These are phyloP conservation scores for Cossypha polioptera DNA, from an alignment of 2,797 vertebrate species.

Conservation along the genomic window DNA sequence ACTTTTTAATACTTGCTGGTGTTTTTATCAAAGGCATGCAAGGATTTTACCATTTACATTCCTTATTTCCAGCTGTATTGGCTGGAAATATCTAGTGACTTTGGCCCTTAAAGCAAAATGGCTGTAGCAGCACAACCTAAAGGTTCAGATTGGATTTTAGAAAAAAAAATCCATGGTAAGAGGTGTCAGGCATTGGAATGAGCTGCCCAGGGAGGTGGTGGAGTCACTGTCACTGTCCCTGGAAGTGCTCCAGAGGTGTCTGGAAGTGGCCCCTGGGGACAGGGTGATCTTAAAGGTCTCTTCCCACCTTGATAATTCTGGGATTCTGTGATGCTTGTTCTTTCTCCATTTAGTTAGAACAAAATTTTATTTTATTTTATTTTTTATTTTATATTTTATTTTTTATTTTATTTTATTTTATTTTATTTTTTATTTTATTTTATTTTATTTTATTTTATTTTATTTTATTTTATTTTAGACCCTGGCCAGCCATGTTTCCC, in stretches of 20 bases:
- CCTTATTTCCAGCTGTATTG: not conserved
- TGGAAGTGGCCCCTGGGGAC: not conserved
- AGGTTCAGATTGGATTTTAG: not conserved
- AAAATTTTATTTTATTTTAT: no score
- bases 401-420: no score
- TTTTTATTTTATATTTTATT: no score
- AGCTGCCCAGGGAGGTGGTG: not conserved
- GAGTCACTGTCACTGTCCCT: accelerated
- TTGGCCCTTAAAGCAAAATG: not conserved
- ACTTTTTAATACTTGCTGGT: not conserved
- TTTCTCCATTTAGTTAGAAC: not conserved
- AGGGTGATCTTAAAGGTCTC: not conserved
- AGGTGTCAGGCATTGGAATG: not conserved
- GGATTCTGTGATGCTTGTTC: not conserved
- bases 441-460: no score
- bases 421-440: no score
- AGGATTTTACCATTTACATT: not conserved
- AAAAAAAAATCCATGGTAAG: not conserved
- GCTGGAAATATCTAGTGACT: not conserved
- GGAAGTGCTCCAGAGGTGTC: not conserved
- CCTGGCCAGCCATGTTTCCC: no score
- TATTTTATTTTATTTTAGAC: no score
- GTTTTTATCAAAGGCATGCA: not conserved
- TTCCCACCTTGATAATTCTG: not conserved
- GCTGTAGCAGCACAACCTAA: not conserved